Evolutionary conservation across 2,888 invertebrate genomes (phyloP), one percentile per base, ranked within the genome.

Genomic region (Aricia artaxerxes): DNA sequence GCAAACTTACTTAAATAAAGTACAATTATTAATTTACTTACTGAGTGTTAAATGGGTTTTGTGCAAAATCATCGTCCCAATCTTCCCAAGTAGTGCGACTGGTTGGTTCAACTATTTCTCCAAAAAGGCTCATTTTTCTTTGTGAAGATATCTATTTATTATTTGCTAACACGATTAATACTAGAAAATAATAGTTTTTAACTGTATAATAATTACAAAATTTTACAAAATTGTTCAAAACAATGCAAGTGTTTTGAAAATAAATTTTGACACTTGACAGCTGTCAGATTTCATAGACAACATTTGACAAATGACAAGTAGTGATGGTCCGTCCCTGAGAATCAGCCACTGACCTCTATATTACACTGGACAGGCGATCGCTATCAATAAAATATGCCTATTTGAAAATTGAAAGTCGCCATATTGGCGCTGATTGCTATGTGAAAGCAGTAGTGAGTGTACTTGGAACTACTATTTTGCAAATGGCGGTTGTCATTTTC

Each of bases 31-130:
- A 84, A 83, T 83, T 24, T 24, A 91, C 91, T 85, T 83, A 49
- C 84, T 69, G 79, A 80, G 24, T 16, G 31, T 35, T 76, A 3
- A 16, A 13, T 81, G 83, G 82, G 24, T 82, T 83, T 75, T 85
- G 85, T 31, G 80, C 80, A 73, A 82, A 80, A 79, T 82, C 82
- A 79, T 92, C 93, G 84, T 94, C 94, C 94, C 94, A 94, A 82
- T 94, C 94, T 88, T 94, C 94, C 91, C 92, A 94, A 49, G 89
- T 87, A 81, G 89, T 87, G 78, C 94, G 87, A 80, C 89, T 91
- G 57, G 85, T 85, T 38, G 94, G 94, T 85, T 93, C 94, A 72
- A 85, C 86, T 80, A 94, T 93, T 88, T 93, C 94, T 78, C 94
- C 94, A 85, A 92, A 94, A 13, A 85, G 83, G 83, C 84, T 84